Evolutionary conservation across 2,113 vertebrate species (phyloP), one percentile per base, ranked within the genome.

Genomic region (Ciconia stormi): DNA sequence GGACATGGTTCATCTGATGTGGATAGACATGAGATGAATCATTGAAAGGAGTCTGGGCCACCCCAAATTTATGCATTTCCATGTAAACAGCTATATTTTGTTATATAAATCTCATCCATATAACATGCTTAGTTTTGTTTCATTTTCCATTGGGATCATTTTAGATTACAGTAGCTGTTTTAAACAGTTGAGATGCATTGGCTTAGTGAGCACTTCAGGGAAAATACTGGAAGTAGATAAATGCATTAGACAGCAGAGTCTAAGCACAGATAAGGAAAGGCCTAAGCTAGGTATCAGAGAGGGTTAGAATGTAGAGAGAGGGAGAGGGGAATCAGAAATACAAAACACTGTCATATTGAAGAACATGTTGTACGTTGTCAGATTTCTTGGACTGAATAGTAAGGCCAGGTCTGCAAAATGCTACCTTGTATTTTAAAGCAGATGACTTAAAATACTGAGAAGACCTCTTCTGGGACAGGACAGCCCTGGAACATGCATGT

Each of bases 161-260:
- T 93, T 86, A 90, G 32, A 90, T 90, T 96, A 79, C 66, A 92
- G 52, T 93, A 82, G 66, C 85, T 95, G 47, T 93, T 93, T 95
- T 92, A 92, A 95, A 92, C 26, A 85, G 78, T 82, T 72, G 74
- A 95, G 79, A 95, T 72, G 58, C 49, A 82, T 80, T 80, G 88
- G 58, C 21, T 92, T 95, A 93, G 93, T 56, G 36, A 47, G 36
- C 34, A 80, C 88, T 86, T 90, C 0, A 1, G 78, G 92, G 49
- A 92, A 88, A 92, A 92, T 49, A 49, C 9, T 95, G 58, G 21
- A 69, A 92, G 88, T 7, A 94, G 71, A 92, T 69, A 65, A 88
- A 97, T 56, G 61, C 5, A 3, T 82, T 76, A 86, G 46, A 70
- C 63, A 90, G 58, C 46, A 86, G 71, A 94, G 7, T 77, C 63